phyloP scores from a whole-genome alignment of 1,140 invertebrate genomes.

The Dendrolimus punctatus region DNA sequence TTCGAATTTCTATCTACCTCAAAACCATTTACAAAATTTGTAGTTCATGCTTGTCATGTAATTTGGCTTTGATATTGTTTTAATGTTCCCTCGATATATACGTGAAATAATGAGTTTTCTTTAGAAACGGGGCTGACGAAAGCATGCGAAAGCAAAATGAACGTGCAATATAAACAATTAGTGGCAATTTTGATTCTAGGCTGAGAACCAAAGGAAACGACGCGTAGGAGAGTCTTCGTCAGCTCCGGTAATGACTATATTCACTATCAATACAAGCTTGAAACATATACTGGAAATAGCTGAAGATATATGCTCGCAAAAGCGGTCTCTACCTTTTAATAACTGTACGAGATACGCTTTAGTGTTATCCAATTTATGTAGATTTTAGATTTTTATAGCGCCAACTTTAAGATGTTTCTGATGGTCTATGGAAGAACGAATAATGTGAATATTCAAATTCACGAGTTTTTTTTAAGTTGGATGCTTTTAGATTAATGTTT shows the following conservation, averaged over 20 bases:
- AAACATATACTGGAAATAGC: slow-evolving; percentile 1
- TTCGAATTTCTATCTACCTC: no score
- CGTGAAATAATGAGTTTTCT: slow-evolving; percentile 19
- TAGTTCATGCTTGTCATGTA: no score
- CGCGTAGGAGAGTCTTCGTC: slow-evolving; percentile 24
- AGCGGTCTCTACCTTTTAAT: no score
- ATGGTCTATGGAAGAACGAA: no score
- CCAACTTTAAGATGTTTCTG: no score
- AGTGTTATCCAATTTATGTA: no score
- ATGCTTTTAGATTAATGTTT: no score
- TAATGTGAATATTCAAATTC: no score
- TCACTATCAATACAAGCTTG: slow-evolving; percentile 16
- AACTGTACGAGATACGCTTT: no score
- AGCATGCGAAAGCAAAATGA: slow-evolving; percentile 10
- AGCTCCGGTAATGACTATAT: slow-evolving; percentile 20
- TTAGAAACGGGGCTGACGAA: slow-evolving; percentile 22
- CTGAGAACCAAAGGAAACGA: slow-evolving; percentile 23
- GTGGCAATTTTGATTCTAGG: slow-evolving; percentile 23
- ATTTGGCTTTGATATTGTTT: neutral
- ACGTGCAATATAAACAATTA: slow-evolving; percentile 8
- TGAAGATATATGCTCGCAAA: neutral
- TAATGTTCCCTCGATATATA: neutral
- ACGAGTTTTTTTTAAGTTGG: no score
- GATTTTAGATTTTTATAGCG: no score
- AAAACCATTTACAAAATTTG: no score